A percentile compares a stretch with the other conserved stretches of the same genome.
phyloP scores from a whole-genome alignment of 2,113 vertebrate genomes.

The Petromus typicus region DNA sequence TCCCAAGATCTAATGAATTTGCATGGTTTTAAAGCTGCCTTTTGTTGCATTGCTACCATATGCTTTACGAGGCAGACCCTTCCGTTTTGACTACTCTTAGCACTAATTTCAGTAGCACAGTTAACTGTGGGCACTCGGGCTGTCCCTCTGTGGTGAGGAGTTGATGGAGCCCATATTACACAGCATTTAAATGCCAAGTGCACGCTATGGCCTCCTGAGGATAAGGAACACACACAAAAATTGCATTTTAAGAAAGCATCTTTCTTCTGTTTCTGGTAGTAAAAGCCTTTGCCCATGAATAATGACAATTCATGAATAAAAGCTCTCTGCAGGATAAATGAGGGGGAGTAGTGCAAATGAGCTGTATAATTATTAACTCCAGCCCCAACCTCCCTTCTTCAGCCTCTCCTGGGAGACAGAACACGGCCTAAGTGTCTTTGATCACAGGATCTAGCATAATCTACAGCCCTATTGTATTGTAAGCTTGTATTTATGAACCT shows the following conservation, averaged over 20 bases:
- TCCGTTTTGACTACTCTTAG: background rate
- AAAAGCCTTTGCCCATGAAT: background rate
- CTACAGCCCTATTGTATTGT: background rate
- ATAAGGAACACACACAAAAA: background rate
- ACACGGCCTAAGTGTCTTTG: background rate
- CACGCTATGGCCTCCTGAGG: background rate
- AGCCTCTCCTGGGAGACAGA: background rate
- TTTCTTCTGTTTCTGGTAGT: background rate
- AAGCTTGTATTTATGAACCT: background rate
- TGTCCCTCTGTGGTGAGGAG: background rate
- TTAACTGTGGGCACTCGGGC: background rate
- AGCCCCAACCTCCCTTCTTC: background rate
- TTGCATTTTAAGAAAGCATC: background rate
- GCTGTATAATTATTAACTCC: background rate
- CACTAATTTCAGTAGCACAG: background rate
- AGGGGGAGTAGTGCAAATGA: background rate
- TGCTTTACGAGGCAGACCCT: background rate
- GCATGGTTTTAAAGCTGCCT: background rate
- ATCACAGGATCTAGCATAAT: background rate
- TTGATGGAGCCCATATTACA: background rate
- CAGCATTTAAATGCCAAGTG: background rate
- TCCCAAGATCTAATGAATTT: background rate
- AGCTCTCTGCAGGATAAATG: background rate
- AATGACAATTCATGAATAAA: background rate
- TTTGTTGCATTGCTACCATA: constrained; percentile 33